Base-by-base conservation (phyloP, 2,888 invertebrate species). In the Imbricaverruca yamaguchii region DNA sequence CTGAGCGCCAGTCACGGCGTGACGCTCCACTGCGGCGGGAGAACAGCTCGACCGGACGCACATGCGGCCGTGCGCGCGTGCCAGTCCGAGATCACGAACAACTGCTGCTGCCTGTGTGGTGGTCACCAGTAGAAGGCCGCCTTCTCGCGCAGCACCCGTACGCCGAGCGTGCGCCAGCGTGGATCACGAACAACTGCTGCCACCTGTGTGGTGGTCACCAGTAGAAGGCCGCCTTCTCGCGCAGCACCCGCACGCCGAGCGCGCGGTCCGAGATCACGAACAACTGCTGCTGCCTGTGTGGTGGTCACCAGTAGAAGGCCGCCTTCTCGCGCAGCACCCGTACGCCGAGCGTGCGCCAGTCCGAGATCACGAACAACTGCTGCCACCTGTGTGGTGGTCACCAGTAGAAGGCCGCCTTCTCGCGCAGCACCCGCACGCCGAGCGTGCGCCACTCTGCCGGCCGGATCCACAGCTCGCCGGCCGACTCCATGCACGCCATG, bases 181-280 rank as follows among this genome's bases (percentile, higher is more conserved):
- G n/a, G n/a, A n/a, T n/a, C n/a, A n/a, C n/a, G n/a, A n/a, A n/a
- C n/a, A n/a, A n/a, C n/a, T n/a, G n/a, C n/a, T n/a, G n/a, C n/a
- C n/a, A n/a, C n/a, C n/a, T n/a, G n/a, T n/a, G 57, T 21, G 23
- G n/a, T n/a, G n/a, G 25, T 80, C 82, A 83, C 89, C 89, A 89
- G 11, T 87, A 85, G 88, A 97, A 97, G 4, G 96, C 95, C 1
- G 96, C 96, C 85, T 95, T 90, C 88, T 97, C 97, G 85, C 97
- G 90, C 82, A 98, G 89, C 85, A 96, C 90, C 85, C 93, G 91
- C 2, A 96, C 91, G 39, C 39, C 39, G 39, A 3, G 39, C 39
- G 92, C 84, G 92, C 93, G 84, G 87, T 97, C 97, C 59, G 89
- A 39, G 39, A 39, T 39, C 39, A 39, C 39, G 4, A 39, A 39